Evolutionary conservation across 1,140 invertebrate species (phyloP).

Genomic region (Ridgeia piscesae): DNA sequence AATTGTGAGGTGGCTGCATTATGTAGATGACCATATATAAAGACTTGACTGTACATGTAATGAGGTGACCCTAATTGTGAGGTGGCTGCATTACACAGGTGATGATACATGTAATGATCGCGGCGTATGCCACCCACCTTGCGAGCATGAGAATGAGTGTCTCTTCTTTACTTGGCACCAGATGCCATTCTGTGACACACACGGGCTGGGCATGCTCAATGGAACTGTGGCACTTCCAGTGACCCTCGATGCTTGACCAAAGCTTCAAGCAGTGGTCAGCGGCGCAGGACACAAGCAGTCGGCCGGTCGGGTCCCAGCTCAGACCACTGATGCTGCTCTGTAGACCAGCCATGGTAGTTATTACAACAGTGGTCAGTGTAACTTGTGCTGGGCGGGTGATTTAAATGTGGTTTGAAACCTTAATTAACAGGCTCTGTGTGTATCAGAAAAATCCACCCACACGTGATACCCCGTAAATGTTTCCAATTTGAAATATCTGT

Average conservation of each 20-base stretch:
- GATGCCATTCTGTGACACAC: background rate
- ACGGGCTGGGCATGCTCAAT: background rate
- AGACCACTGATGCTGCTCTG: slow-evolving; percentile 55
- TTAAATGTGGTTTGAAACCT: no score
- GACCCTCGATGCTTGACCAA: slow-evolving; percentile 60
- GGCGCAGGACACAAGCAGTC: slow-evolving; percentile 60
- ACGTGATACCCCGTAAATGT: no score
- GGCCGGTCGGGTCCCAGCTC: slow-evolving; percentile 62
- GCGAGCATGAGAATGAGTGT: background rate
- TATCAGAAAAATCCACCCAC: no score
- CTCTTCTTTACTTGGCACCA: background rate
- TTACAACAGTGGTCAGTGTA: background rate
- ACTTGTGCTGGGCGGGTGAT: no score
- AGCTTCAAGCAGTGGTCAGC: slow-evolving; percentile 46
- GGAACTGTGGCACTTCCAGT: slow-evolving; percentile 25
- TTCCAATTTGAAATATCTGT: no score
- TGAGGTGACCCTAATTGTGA: no score
- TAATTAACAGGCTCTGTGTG: no score
- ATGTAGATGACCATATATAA: no score
- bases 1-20: no score
- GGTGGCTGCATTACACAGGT: no score
- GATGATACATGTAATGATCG: no score
- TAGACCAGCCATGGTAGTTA: slow-evolving; percentile 23
- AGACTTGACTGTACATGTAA: no score
- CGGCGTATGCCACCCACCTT: background rate